Evolutionary conservation across 2,888 invertebrate genomes (phyloP).

Genomic region (Cantharis rufa): DNA sequence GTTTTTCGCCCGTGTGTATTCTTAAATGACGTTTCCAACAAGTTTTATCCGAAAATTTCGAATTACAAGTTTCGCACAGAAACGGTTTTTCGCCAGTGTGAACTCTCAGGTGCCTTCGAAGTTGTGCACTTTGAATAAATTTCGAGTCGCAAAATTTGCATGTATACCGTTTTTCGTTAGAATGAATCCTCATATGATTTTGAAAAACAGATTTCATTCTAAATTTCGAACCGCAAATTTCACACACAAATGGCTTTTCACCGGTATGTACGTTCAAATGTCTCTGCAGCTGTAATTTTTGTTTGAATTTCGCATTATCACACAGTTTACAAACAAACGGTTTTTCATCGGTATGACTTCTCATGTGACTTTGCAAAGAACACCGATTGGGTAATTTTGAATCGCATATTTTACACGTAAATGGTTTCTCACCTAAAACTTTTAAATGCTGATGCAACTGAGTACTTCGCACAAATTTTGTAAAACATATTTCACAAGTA

Average conservation of each 20-base stretch:
- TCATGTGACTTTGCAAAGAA: constrained; percentile 46
- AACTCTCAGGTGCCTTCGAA: constrained; percentile 51
- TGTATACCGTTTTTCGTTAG: constrained; percentile 56
- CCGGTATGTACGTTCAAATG: constrained; percentile 59
- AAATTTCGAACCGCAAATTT: constrained; percentile 57
- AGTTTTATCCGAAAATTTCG: constrained; percentile 55
- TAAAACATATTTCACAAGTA: not conserved
- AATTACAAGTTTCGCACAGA: constrained; percentile 54
- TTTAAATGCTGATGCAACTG: not conserved
- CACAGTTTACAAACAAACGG: constrained; percentile 58
- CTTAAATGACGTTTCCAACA: constrained; percentile 54
- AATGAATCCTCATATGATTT: constrained; percentile 60
- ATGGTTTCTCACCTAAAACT: not conserved
- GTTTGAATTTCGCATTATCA: constrained; percentile 58
- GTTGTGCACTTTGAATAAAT: constrained; percentile 55
- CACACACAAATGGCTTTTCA: constrained; percentile 56
- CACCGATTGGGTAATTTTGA: not conserved
- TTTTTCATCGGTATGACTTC: constrained; percentile 57
- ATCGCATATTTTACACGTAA: not conserved
- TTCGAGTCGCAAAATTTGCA: constrained; percentile 57
- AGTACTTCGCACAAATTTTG: not conserved
- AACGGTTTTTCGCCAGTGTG: constrained; percentile 56
- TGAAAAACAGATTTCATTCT: constrained; percentile 59
- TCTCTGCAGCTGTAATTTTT: constrained; percentile 57
- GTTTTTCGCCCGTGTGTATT: constrained; percentile 55